Conservation (phyloP, 2,797 vertebrate genomes). For the Sciurus vulgaris region DNA sequence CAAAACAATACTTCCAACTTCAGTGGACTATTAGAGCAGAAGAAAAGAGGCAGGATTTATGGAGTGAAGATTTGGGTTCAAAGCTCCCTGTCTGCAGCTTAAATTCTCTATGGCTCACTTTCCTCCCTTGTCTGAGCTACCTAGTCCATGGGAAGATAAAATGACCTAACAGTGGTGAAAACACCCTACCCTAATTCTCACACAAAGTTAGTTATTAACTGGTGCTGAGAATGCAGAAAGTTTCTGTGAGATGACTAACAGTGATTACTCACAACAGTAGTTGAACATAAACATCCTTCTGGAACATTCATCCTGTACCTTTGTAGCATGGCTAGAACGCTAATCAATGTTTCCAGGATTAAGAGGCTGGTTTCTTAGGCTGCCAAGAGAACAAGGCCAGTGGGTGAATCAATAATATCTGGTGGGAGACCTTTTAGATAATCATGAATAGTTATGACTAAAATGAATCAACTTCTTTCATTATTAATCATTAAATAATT, state of each 20-base stretch:
- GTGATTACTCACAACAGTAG: too few species aligned
- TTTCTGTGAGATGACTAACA: not conserved
- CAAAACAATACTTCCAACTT: not conserved
- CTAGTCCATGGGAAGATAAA: not conserved
- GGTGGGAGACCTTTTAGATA: not conserved
- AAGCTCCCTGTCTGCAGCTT: not conserved
- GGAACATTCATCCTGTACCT: not conserved
- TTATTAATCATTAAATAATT: not conserved
- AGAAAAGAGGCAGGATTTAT: not conserved
- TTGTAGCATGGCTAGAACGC: not conserved
- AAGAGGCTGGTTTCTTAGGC: not conserved
- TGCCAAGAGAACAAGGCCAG: not conserved
- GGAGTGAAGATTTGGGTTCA: not conserved
- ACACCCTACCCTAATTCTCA: not conserved
- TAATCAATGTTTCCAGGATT: not conserved
- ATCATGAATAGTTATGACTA: not conserved
- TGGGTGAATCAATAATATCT: not conserved
- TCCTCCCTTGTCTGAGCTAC: not conserved
- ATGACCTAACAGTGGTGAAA: fast-evolving
- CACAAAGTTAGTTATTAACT: not conserved
- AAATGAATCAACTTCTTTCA: not conserved
- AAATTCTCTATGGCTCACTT: not conserved
- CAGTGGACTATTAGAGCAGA: not conserved
- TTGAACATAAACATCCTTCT: fast-evolving
- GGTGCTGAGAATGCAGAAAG: fast-evolving